Evolutionary conservation across 2,797 vertebrate species (phyloP).

Genomic region (Catharus ustulatus): DNA sequence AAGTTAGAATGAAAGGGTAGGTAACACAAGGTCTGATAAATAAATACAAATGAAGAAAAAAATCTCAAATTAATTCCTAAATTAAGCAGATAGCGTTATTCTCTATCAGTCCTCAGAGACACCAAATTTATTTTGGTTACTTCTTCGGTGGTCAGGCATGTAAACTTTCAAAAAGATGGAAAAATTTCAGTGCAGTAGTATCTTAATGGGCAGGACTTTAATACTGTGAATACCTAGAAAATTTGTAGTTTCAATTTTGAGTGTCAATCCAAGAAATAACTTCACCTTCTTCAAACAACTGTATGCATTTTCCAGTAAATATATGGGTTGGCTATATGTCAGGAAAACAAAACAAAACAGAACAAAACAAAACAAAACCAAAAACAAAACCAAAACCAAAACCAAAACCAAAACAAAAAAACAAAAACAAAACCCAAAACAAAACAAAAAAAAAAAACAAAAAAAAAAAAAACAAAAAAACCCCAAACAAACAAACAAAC

Average conservation of each 20-base stretch:
- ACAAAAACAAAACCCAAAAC: too few relatives aligned
- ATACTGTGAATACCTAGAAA: background rate
- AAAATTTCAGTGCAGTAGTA: background rate
- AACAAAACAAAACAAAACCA: too few relatives aligned
- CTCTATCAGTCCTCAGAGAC: background rate
- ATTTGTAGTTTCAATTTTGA: background rate
- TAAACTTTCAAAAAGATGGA: background rate
- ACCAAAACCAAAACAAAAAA: too few relatives aligned
- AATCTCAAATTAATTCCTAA: background rate
- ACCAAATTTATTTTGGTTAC: background rate
- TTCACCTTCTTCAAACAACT: background rate
- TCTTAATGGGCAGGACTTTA: background rate
- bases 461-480: too few relatives aligned
- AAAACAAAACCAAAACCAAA: too few relatives aligned
- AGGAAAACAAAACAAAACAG: background rate
- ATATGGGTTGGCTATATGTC: background rate
- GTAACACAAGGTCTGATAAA: background rate
- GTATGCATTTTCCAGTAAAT: background rate
- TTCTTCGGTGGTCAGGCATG: background rate
- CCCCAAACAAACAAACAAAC: too few relatives aligned
- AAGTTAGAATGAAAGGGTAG: background rate
- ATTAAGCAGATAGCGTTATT: background rate
- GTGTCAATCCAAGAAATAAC: background rate
- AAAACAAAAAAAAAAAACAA: background rate
- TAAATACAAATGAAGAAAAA: background rate